phyloP scores from a whole-genome alignment of 2,888 invertebrate species.

The Dimorphilus gyrociliatus region DNA sequence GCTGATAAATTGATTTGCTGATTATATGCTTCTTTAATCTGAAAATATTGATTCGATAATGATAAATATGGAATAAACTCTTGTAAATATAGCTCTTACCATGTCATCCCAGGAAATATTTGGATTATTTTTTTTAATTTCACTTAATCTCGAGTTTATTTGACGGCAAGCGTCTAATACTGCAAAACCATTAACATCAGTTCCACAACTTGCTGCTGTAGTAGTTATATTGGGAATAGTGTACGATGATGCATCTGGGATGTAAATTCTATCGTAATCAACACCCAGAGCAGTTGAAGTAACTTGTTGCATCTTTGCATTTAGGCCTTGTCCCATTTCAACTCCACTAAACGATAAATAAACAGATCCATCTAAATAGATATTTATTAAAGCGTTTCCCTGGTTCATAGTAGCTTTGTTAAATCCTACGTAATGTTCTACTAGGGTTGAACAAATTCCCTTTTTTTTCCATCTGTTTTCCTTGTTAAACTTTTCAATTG shows the following conservation, averaged over 20 bases:
- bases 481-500: slow-evolving; percentile 55
- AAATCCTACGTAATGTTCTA: no score
- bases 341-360: slow-evolving; percentile 68
- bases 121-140: no score
- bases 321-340: slow-evolving; percentile 91
- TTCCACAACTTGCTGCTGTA: slow-evolving; percentile 30
- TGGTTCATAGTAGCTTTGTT: slow-evolving; percentile 43
- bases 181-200: slow-evolving; percentile 33
- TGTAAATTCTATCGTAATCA: slow-evolving; percentile 20
- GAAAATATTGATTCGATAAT: no score
- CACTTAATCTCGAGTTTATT: no score
- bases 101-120: neutral
- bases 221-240: slow-evolving; percentile 29
- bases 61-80: no score
- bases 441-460: no score
- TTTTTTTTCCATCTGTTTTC: slow-evolving; percentile 69
- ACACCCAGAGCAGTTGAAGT: slow-evolving; percentile 15
- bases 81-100: slow-evolving; percentile 3
- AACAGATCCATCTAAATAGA: slow-evolving; percentile 58
- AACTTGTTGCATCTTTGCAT: slow-evolving; percentile 82
- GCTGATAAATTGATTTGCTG: slow-evolving; percentile 14
- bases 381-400: slow-evolving; percentile 63
- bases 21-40: slow-evolving; percentile 14
- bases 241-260: slow-evolving; percentile 25
- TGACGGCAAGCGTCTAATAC: no score